phyloP scores from a whole-genome alignment of 2,888 invertebrate genomes.

The Physocephala rufipes region DNA sequence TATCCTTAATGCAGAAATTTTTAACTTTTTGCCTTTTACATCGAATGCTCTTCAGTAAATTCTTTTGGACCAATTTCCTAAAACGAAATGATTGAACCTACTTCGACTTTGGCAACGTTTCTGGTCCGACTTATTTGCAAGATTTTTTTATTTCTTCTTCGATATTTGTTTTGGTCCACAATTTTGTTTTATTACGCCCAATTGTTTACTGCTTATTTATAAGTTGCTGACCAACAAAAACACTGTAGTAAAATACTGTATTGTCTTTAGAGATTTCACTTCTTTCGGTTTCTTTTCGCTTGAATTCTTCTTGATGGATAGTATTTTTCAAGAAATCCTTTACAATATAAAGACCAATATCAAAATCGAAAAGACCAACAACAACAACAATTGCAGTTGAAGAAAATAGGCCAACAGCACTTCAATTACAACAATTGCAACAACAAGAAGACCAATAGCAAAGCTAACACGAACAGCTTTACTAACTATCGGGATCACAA shows the following conservation, averaged over 20 bases:
- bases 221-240: conserved; percentile 10
- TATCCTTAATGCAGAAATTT: no score
- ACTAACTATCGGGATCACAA: conserved; percentile 6
- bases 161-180: not conserved
- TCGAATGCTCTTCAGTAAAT: not conserved
- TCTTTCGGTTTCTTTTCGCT: conserved; percentile 11
- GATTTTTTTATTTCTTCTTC: not conserved
- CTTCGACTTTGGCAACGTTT: no score
- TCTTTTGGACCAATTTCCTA: no score
- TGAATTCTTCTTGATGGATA: conserved; percentile 8
- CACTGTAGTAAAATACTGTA: not conserved
- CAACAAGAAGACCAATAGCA: not conserved
- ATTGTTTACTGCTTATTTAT: not conserved
- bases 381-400: conserved; percentile 40
- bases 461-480: conserved; percentile 11
- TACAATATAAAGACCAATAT: conserved; percentile 21
- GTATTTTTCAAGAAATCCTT: conserved; percentile 18
- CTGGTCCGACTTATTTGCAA: no score
- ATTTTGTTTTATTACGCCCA: no score
- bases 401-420: conserved; percentile 29
- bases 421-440: conserved; percentile 32
- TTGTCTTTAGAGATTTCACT: conserved; percentile 17
- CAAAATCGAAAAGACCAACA: conserved; percentile 33
- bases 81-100: no score
- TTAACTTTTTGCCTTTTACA: no score